These are phyloP conservation scores for Aleiodes testaceus DNA, from an alignment of 2,888 invertebrate species.

Conservation along the genomic window DNA sequence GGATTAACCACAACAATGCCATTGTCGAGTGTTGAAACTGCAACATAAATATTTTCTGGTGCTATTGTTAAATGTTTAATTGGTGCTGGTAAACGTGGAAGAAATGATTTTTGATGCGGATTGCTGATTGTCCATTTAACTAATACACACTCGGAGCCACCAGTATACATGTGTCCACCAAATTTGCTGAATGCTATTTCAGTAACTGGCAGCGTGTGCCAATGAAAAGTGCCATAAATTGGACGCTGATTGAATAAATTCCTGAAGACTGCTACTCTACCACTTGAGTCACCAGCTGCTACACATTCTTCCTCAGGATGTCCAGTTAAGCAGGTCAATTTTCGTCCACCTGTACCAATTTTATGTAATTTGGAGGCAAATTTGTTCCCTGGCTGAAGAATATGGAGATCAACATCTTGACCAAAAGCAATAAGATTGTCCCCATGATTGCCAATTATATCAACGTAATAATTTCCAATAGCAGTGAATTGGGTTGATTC, in stretches of 20 bases:
- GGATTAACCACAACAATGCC: slow-evolving; percentile 77
- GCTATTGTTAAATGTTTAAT: slow-evolving; percentile 79
- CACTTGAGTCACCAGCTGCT: slow-evolving; percentile 81
- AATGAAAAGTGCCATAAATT: slow-evolving; percentile 78
- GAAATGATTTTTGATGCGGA: slow-evolving; percentile 75
- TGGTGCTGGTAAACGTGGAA: slow-evolving; percentile 82
- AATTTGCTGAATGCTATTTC: slow-evolving; percentile 79
- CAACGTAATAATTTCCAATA: slow-evolving; percentile 64
- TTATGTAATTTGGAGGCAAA: slow-evolving; percentile 59
- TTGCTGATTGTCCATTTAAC: slow-evolving; percentile 82
- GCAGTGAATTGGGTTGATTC: slow-evolving; percentile 54
- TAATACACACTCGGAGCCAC: slow-evolving; percentile 85
- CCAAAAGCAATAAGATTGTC: slow-evolving; percentile 66
- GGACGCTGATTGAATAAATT: slow-evolving; percentile 67
- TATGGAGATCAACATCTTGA: slow-evolving; percentile 61
- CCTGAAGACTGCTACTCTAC: slow-evolving; percentile 80
- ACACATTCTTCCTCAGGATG: slow-evolving; percentile 80
- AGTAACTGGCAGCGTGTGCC: slow-evolving; percentile 84
- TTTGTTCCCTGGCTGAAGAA: slow-evolving; percentile 62
- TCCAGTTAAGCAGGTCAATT: slow-evolving; percentile 75
- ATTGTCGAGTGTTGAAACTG: slow-evolving; percentile 82
- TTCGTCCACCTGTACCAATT: slow-evolving; percentile 58
- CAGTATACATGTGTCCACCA: slow-evolving; percentile 80
- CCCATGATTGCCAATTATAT: slow-evolving; percentile 67
- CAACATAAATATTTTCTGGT: slow-evolving; percentile 78